Conservation (phyloP, 2,888 invertebrate genomes). For the Creontiades dilutus region DNA sequence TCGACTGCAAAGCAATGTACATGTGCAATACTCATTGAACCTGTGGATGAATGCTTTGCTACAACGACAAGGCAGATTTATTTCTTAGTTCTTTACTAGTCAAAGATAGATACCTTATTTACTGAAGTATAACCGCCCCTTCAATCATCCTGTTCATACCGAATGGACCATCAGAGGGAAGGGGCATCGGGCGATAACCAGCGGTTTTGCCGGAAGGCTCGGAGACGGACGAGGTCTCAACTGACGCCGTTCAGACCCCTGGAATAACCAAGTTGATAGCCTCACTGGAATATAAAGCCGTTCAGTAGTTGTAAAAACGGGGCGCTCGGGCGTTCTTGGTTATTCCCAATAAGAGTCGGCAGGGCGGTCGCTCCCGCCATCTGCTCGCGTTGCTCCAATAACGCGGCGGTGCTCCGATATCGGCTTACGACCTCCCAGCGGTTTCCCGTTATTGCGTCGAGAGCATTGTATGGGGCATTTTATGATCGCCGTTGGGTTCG, state of each 20-base stretch:
- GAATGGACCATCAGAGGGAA: not conserved
- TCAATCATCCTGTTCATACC: no score
- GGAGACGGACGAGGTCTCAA: slow-evolving; percentile 4
- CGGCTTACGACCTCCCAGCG: slow-evolving; percentile 53
- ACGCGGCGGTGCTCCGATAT: slow-evolving; percentile 38
- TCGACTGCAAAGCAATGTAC: no score
- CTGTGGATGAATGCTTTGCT: no score
- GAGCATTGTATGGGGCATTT: not conserved
- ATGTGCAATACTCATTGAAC: no score
- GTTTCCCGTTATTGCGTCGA: slow-evolving; percentile 46
- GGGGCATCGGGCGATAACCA: not conserved
- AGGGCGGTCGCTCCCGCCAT: slow-evolving; percentile 18
- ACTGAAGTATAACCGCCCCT: no score
- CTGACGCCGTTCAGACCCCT: not conserved
- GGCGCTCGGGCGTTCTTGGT: slow-evolving; percentile 20
- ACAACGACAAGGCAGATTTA: no score
- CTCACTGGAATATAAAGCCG: slow-evolving; percentile 50
- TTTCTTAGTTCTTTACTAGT: no score
- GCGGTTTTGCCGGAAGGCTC: not conserved
- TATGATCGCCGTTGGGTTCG: not conserved
- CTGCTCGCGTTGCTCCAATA: slow-evolving; percentile 49
- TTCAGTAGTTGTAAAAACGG: slow-evolving; percentile 58
- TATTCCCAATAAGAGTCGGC: slow-evolving; percentile 54
- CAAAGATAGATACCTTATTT: no score
- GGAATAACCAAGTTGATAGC: slow-evolving; percentile 22